Evolutionary conservation across 2,113 vertebrate genomes (phyloP).

Genomic region (Gadus chalcogrammus): DNA sequence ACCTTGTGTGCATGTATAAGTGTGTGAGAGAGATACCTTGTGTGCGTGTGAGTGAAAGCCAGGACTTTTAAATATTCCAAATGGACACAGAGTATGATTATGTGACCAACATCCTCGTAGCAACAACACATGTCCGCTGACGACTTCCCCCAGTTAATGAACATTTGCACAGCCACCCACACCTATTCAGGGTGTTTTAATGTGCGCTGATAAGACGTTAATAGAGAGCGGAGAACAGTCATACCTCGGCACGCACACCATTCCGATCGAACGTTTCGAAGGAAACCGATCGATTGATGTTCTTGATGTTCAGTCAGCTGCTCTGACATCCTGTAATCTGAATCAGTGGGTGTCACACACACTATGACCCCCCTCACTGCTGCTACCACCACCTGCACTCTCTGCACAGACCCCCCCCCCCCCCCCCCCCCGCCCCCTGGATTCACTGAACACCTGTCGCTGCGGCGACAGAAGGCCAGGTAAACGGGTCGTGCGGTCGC

Average conservation of each 20-base stretch:
- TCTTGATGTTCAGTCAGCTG: not conserved
- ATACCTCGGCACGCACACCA: not conserved
- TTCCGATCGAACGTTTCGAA: not conserved
- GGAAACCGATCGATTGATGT: not conserved
- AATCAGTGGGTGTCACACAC: constrained; percentile 26
- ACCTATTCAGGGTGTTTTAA: constrained; percentile 33
- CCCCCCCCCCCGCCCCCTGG: constrained; percentile 46
- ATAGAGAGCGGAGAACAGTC: not conserved
- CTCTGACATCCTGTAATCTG: constrained; percentile 36
- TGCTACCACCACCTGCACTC: not conserved
- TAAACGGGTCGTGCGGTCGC: constrained; percentile 29
- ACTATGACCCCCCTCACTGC: too few species aligned
- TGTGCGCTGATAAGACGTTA: constrained; percentile 10
- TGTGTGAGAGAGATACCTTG: not conserved
- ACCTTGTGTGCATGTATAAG: too few species aligned
- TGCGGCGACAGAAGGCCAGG: constrained; percentile 41
- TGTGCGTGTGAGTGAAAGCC: not conserved
- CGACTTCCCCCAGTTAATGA: constrained; percentile 45
- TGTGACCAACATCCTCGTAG: constrained; percentile 42
- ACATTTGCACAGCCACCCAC: constrained; percentile 38
- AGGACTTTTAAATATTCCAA: constrained; percentile 8
- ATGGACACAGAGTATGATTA: constrained; percentile 47
- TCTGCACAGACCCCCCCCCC: too few species aligned
- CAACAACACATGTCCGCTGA: constrained; percentile 28
- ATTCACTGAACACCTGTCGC: constrained; percentile 49